Conservation (phyloP, 2,113 vertebrate genomes). For the Anser brachyrhynchus region DNA sequence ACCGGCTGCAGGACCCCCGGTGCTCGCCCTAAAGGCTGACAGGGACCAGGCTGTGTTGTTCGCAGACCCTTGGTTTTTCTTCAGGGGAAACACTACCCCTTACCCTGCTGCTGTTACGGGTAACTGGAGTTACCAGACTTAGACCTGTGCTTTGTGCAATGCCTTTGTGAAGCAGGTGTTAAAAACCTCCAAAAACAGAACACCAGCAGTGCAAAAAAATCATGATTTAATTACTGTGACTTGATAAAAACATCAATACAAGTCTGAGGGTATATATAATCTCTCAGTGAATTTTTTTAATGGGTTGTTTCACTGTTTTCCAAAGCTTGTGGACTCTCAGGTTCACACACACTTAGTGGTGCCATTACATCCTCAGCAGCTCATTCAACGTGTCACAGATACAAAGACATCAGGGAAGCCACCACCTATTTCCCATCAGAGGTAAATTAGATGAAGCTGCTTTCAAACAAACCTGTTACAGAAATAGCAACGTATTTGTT, state of each 20-base stretch:
- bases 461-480: not conserved
- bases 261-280: not conserved
- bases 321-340: not conserved
- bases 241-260: not conserved
- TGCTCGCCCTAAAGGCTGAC: no score
- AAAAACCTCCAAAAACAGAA: not conserved
- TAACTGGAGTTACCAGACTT: rapidly evolving
- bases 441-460: not conserved
- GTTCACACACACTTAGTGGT: rapidly evolving
- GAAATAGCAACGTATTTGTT: not conserved
- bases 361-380: rapidly evolving
- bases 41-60: no score
- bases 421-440: not conserved
- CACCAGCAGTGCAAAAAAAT: not conserved
- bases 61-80: not conserved
- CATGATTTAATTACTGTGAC: not conserved
- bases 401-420: not conserved
- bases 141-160: not conserved
- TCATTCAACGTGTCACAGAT: rapidly evolving
- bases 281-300: not conserved
- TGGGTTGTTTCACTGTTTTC: not conserved
- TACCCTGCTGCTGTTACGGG: no score
- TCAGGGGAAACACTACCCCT: not conserved
- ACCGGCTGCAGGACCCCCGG: no score
- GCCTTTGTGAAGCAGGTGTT: not conserved